Evolutionary conservation across 2,113 vertebrate genomes (phyloP).

Genomic region (Astatotilapia flaviijosephi): DNA sequence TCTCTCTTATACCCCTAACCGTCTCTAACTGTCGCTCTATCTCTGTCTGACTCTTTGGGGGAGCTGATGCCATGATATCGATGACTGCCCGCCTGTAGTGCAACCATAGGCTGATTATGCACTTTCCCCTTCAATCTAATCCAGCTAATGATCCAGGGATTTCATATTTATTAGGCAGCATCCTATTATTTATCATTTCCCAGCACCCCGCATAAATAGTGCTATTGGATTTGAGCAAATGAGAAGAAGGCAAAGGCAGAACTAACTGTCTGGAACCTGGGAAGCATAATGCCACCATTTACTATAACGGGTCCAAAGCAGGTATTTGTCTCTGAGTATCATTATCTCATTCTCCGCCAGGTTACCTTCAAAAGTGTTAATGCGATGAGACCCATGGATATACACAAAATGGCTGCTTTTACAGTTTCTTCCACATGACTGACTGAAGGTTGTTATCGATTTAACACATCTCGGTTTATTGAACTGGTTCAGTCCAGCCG

Average conservation of each 20-base stretch:
- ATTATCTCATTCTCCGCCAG: neutral
- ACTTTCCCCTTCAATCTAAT: slow-evolving; percentile 58
- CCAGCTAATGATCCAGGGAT: slow-evolving; percentile 58
- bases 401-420: neutral
- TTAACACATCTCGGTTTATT: neutral
- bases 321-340: slow-evolving; percentile 2
- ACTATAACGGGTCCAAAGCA: neutral
- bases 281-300: neutral
- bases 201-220: slow-evolving; percentile 36
- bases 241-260: slow-evolving; percentile 19
- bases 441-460: neutral
- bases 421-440: neutral
- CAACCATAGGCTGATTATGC: slow-evolving; percentile 49
- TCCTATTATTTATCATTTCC: slow-evolving; percentile 47
- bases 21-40: neutral
- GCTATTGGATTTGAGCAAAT: slow-evolving; percentile 48
- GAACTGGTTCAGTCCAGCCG: neutral
- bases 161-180: slow-evolving; percentile 56
- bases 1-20: neutral
- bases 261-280: slow-evolving; percentile 10
- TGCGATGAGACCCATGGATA: neutral
- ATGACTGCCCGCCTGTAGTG: slow-evolving; percentile 17
- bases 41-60: neutral
- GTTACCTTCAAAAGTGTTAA: neutral
- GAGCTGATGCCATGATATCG: slow-evolving; percentile 15